A percentile compares a stretch with the other conserved stretches of the same genome.
These are phyloP conservation scores for Guaruba guarouba DNA, from an alignment of 2,113 vertebrate species.

Conservation along the genomic window DNA sequence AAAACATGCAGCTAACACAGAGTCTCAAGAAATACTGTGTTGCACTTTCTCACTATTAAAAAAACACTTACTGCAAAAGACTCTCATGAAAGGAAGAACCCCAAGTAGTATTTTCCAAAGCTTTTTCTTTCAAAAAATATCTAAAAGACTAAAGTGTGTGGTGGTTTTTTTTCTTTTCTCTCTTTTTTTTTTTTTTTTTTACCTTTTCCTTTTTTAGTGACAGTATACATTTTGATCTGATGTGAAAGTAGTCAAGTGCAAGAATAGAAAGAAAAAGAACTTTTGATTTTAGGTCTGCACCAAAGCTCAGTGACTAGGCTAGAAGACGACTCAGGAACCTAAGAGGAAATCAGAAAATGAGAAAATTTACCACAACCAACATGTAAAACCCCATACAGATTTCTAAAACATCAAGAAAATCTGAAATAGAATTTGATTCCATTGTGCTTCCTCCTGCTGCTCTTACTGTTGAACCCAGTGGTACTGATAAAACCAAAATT, in stretches of 20 bases:
- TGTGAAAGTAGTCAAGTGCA: conserved; percentile 20
- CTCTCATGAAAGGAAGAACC: not conserved
- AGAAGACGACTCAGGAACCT: not conserved
- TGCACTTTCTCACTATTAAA: not conserved
- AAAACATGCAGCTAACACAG: not conserved
- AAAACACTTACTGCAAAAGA: not conserved
- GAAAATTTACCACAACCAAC: conserved; percentile 28
- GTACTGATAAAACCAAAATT: not conserved
- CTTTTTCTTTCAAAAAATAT: not conserved
- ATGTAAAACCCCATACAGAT: conserved; percentile 33
- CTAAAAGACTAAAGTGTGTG: not conserved
- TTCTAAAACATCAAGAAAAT: conserved; percentile 37
- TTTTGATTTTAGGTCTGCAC: conserved; percentile 46
- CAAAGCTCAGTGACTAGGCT: conserved; percentile 18
- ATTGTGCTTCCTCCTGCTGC: not conserved
- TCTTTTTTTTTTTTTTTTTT: not conserved
- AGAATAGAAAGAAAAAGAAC: conserved; percentile 21
- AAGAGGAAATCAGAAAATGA: conserved; percentile 22
- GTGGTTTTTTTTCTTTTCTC: not conserved
- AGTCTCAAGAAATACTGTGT: not conserved
- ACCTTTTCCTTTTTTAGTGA: not conserved
- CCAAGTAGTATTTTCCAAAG: not conserved
- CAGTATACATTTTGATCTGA: conserved; percentile 24
- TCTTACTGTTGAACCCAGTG: not conserved
- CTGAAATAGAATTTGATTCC: conserved; percentile 25